phyloP scores from a whole-genome alignment of 2,797 vertebrate species.

The Cuculus canorus region DNA sequence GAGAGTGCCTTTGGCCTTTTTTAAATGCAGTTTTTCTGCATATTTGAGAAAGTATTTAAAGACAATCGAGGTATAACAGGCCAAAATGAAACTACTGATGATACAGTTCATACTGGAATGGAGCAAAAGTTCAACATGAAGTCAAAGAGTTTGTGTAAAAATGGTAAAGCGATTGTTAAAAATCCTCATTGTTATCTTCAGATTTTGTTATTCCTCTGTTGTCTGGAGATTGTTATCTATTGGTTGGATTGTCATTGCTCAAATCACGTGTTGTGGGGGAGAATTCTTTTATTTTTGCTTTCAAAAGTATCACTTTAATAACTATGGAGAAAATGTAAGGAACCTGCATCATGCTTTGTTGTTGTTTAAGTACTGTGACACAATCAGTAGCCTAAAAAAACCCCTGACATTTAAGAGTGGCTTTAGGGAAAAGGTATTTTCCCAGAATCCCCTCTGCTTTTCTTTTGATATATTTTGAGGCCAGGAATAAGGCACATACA shows the following conservation, averaged over 20 bases:
- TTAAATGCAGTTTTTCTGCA: not conserved
- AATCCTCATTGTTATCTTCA: not conserved
- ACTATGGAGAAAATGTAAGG: not conserved
- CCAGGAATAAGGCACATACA: not conserved
- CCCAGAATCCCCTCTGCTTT: not conserved
- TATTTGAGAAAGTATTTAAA: not conserved
- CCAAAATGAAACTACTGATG: not conserved
- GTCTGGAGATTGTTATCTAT: not conserved
- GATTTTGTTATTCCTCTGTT: not conserved
- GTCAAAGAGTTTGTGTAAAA: not conserved
- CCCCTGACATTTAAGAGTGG: not conserved
- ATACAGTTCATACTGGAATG: not conserved
- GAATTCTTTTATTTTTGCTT: not conserved
- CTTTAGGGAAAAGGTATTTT: not conserved
- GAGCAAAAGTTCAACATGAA: not conserved
- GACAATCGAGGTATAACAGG: not conserved
- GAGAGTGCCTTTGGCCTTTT: not conserved
- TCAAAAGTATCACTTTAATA: not conserved
- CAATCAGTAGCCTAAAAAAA: not conserved
- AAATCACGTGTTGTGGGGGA: not conserved
- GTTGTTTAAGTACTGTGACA: not conserved
- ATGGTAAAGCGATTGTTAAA: not conserved
- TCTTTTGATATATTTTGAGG: constrained; percentile 11
- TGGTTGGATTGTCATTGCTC: not conserved
- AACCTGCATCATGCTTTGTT: not conserved